Percentiles rank a stretch among this genome's conserved stretches.
Evolutionary conservation across 2,888 invertebrate genomes (phyloP).

Genomic region (Lithophane leautieri): DNA sequence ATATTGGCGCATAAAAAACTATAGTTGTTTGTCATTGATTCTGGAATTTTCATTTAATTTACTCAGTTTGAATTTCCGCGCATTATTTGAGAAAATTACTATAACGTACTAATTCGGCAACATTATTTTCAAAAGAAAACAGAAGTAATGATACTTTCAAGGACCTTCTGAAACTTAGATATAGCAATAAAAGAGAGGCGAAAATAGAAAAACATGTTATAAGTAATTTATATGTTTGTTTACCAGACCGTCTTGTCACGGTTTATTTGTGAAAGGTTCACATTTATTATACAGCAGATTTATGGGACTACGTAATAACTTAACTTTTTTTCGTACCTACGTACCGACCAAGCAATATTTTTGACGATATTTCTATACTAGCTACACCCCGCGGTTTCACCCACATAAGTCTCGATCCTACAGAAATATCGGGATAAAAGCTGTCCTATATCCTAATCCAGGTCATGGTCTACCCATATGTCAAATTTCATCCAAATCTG

Average conservation of each 20-base stretch:
- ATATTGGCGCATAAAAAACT: too few species aligned
- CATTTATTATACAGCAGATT: slow-evolving; percentile 32
- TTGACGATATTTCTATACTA: background rate
- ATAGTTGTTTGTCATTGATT: too few species aligned
- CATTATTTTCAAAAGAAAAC: slow-evolving; percentile 24
- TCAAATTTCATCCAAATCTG: too few species aligned
- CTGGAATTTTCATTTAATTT: too few species aligned
- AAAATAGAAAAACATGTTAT: slow-evolving; percentile 49
- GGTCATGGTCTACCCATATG: too few species aligned
- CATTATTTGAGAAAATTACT: too few species aligned
- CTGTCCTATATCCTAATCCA: too few species aligned
- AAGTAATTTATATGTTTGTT: slow-evolving; percentile 63
- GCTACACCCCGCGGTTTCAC: too few species aligned
- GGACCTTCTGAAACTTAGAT: slow-evolving; percentile 28
- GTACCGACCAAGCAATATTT: background rate
- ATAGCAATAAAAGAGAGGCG: slow-evolving; percentile 29
- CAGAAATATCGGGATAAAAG: too few species aligned
- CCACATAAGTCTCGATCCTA: too few species aligned
- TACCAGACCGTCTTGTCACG: slow-evolving; percentile 28
- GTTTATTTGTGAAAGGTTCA: slow-evolving; percentile 25
- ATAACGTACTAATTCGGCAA: too few species aligned
- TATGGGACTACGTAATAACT: slow-evolving; percentile 1
- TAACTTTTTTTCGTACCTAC: background rate
- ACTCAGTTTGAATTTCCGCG: too few species aligned
- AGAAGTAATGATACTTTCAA: slow-evolving; percentile 36